phyloP scores from a whole-genome alignment of 2,797 vertebrate genomes.

The Coregonus ussuriensis region DNA sequence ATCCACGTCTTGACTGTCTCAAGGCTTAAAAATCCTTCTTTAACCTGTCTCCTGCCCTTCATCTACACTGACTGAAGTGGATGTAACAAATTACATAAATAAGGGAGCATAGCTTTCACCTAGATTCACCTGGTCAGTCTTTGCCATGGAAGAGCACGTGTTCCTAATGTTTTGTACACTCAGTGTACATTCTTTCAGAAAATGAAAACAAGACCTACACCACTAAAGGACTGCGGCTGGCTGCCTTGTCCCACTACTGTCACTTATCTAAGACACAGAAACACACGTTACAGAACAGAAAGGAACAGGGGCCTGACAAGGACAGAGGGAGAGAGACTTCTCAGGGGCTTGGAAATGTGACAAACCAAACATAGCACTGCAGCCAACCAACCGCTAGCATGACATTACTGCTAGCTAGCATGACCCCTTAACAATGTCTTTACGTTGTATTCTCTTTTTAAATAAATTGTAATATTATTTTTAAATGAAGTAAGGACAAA shows the following conservation, averaged over 20 bases:
- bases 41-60: no score
- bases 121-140: no score
- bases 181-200: slow-evolving; percentile 56
- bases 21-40: no score
- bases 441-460: slow-evolving; percentile 57
- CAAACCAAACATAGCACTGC: slow-evolving; percentile 51
- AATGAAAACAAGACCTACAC: slow-evolving; percentile 25
- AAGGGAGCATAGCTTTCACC: no score
- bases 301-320: slow-evolving; percentile 45
- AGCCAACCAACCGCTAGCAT: slow-evolving; percentile 52
- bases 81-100: no score
- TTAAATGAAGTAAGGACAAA: slow-evolving; percentile 63
- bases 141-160: no score
- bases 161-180: no score
- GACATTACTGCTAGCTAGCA: slow-evolving; percentile 51
- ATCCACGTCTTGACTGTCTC: no score
- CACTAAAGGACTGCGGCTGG: slow-evolving; percentile 40
- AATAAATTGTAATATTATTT: slow-evolving; percentile 64
- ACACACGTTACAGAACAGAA: neutral
- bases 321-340: slow-evolving; percentile 49
- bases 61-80: no score
- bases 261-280: slow-evolving; percentile 38
- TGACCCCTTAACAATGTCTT: slow-evolving; percentile 57
- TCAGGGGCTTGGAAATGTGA: neutral
- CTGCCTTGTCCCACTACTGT: slow-evolving; percentile 41